These are phyloP conservation scores for Agriopis leucophaearia DNA, from an alignment of 2,888 invertebrate genomes.

Conservation along the genomic window DNA sequence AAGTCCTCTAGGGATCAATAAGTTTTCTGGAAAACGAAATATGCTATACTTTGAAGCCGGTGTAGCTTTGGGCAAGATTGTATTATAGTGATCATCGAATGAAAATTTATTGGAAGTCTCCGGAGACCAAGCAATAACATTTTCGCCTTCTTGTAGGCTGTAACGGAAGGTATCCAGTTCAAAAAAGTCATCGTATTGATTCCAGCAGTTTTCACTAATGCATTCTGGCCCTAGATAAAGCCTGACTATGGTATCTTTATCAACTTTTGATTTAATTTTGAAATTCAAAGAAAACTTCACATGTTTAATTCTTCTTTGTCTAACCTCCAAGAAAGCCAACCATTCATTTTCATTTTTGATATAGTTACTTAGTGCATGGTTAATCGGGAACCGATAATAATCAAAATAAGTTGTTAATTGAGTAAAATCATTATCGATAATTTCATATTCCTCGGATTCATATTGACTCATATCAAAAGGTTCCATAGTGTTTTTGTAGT, in stretches of 20 bases:
- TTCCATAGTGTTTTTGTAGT: conserved; percentile 63
- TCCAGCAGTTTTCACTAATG: conserved; percentile 60
- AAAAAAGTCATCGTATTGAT: conserved; percentile 64
- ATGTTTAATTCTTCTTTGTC: conserved; percentile 72
- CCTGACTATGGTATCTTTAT: conserved; percentile 62
- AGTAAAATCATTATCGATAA: conserved; percentile 59
- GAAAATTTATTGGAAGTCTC: conserved; percentile 62
- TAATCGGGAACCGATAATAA: conserved; percentile 67
- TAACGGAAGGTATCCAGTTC: conserved; percentile 68
- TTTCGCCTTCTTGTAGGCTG: conserved; percentile 64
- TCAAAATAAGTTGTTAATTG: conserved; percentile 71
- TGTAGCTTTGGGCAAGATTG: conserved; percentile 46
- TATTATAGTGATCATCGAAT: conserved; percentile 63
- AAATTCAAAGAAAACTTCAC: conserved; percentile 66
- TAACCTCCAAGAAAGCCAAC: conserved; percentile 58
- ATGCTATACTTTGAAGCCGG: conserved; percentile 47
- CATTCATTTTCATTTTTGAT: conserved; percentile 39
- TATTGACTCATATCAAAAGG: conserved; percentile 65
- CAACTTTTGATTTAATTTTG: conserved; percentile 60
- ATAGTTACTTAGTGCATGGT: conserved; percentile 57
- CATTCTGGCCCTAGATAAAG: conserved; percentile 77
- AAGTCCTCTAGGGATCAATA: conserved; percentile 72
- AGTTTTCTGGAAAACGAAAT: conserved; percentile 73
- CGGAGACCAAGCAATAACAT: conserved; percentile 66
- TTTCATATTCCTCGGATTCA: conserved; percentile 62